These are phyloP conservation scores for Polyommatus icarus DNA, from an alignment of 2,888 invertebrate species.

Conservation along the genomic window DNA sequence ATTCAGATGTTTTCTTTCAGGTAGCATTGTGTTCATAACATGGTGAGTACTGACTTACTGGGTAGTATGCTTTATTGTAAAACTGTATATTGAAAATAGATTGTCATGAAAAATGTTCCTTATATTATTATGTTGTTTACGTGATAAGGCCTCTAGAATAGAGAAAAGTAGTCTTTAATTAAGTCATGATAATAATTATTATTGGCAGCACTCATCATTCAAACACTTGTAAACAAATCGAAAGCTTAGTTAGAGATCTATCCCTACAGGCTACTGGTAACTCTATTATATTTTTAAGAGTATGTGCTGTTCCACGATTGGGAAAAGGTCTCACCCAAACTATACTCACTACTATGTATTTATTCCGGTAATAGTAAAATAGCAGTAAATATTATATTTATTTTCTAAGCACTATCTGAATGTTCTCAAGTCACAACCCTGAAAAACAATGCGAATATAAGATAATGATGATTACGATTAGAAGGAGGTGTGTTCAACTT, in stretches of 20 bases:
- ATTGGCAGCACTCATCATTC: no score
- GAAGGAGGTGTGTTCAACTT: conserved; percentile 13
- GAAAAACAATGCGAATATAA: conserved; percentile 10
- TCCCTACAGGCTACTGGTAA: neutral
- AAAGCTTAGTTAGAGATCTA: neutral
- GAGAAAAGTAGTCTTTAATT: no score
- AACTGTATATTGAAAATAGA: neutral
- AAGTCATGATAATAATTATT: no score
- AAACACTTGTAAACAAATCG: neutral
- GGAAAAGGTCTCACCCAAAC: no score
- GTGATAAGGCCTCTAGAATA: no score
- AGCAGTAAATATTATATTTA: neutral
- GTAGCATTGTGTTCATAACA: conserved; percentile 17
- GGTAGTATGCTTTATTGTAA: neutral
- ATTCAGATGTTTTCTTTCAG: conserved; percentile 26
- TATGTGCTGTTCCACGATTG: no score
- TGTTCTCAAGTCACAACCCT: neutral
- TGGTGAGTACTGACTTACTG: neutral
- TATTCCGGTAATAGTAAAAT: neutral
- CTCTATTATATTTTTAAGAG: no score
- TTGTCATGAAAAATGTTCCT: neutral
- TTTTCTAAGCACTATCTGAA: neutral
- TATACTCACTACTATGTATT: neutral
- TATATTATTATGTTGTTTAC: neutral
- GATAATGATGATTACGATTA: neutral